These are phyloP conservation scores for Cheilosia urbana DNA, from an alignment of 2,888 invertebrate species.

Conservation along the genomic window DNA sequence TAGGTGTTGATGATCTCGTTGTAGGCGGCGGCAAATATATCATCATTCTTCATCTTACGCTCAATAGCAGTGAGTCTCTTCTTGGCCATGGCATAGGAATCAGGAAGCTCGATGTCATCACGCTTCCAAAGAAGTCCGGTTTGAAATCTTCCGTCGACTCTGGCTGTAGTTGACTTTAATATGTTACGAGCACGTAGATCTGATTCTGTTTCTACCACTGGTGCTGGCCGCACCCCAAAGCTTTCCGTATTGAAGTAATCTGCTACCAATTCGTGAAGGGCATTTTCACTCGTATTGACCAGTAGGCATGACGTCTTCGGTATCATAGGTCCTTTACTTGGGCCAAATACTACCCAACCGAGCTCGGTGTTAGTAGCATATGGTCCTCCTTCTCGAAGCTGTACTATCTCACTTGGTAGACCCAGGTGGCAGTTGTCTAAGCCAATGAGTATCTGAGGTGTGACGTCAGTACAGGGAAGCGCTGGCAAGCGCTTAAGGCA, in stretches of 20 bases:
- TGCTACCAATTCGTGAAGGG: slow-evolving; percentile 28
- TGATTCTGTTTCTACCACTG: slow-evolving; percentile 12
- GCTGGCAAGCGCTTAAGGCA: not conserved
- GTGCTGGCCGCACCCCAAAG: slow-evolving; percentile 11
- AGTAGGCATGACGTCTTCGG: slow-evolving; percentile 15
- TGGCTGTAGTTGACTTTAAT: slow-evolving; percentile 27
- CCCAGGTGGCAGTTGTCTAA: no score
- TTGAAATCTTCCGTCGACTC: slow-evolving; percentile 47
- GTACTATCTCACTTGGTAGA: no score
- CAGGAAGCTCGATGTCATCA: slow-evolving; percentile 74
- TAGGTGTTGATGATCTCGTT: no score
- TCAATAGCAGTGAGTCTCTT: no score
- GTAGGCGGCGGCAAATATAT: no score
- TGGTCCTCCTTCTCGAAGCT: no score
- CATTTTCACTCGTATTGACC: slow-evolving; percentile 22
- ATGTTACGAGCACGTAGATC: slow-evolving; percentile 30
- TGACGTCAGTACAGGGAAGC: no score
- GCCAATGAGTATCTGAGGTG: no score
- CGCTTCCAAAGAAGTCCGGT: slow-evolving; percentile 41
- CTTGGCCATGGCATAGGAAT: no score
- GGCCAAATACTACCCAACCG: slow-evolving; percentile 66
- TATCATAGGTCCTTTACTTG: slow-evolving; percentile 1
- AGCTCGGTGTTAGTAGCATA: not conserved
- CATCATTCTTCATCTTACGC: no score
- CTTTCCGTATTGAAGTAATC: slow-evolving; percentile 25